Conservation (phyloP, 1,140 invertebrate species). For the Pentalonia nigronervosa region DNA sequence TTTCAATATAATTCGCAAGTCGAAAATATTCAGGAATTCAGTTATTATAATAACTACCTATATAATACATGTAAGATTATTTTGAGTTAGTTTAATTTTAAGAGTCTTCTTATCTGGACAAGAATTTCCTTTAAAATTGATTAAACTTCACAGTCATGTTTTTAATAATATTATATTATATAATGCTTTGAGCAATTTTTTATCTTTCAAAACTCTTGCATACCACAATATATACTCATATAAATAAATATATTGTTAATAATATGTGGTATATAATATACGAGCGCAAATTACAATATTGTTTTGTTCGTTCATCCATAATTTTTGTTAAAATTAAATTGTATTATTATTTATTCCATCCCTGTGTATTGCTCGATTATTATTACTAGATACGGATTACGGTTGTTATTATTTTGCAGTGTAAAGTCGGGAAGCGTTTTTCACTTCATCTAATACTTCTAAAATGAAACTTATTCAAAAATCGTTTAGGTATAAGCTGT, state of each 20-base stretch:
- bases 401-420: not conserved
- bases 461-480: not conserved
- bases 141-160: not conserved
- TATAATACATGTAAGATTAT: not conserved
- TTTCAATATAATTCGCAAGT: conserved; percentile 13
- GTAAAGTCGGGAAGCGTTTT: not conserved
- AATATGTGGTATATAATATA: not conserved
- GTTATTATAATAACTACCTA: not conserved
- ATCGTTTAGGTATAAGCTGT: not conserved
- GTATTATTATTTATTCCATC: not conserved
- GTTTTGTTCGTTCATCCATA: not conserved
- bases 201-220: not conserved
- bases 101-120: not conserved
- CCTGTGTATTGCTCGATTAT: not conserved
- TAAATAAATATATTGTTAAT: not conserved
- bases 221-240: not conserved
- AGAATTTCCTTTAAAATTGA: not conserved
- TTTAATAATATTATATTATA: not conserved
- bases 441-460: not conserved
- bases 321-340: not conserved
- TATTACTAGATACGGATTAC: not conserved
- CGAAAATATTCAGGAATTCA: not conserved
- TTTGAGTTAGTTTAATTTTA: not conserved
- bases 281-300: not conserved
- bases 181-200: not conserved